Evolutionary conservation across 2,888 invertebrate species (phyloP).

Genomic region (Sisyra nigra): DNA sequence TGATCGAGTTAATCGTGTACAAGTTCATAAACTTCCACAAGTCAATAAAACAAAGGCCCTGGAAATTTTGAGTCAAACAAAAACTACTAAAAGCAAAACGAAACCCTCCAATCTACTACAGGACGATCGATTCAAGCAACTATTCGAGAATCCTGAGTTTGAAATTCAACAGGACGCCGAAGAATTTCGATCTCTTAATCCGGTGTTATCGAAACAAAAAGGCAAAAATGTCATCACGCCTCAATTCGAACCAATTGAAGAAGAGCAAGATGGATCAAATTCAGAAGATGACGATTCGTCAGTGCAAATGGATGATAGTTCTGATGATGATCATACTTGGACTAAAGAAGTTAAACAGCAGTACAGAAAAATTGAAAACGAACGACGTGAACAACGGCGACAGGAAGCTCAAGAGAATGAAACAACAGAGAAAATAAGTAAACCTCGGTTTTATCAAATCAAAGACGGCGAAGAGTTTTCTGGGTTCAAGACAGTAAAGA

Average conservation of each 20-base stretch:
- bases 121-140: slow-evolving; percentile 76
- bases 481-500: slow-evolving; percentile 31
- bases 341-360: slow-evolving; percentile 64
- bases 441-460: slow-evolving; percentile 42
- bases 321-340: slow-evolving; percentile 72
- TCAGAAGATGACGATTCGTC: slow-evolving; percentile 25
- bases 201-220: slow-evolving; percentile 60
- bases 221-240: slow-evolving; percentile 36
- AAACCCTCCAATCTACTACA: slow-evolving; percentile 49
- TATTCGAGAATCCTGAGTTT: slow-evolving; percentile 88
- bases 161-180: slow-evolving; percentile 77
- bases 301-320: slow-evolving; percentile 30
- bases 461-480: slow-evolving; percentile 43
- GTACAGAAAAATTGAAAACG: slow-evolving; percentile 44
- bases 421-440: slow-evolving; percentile 17
- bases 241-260: slow-evolving; percentile 32
- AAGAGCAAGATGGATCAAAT: slow-evolving; percentile 28
- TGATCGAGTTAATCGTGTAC: slow-evolving; percentile 62
- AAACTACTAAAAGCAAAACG: slow-evolving; percentile 35
- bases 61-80: slow-evolving; percentile 56
- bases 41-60: slow-evolving; percentile 83
- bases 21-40: slow-evolving; percentile 66
- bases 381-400: slow-evolving; percentile 27
- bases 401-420: slow-evolving; percentile 20
- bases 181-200: slow-evolving; percentile 76